These are phyloP conservation scores for Sinocyclocheilus rhinocerous DNA, from an alignment of 2,113 vertebrate genomes.

Conservation along the genomic window DNA sequence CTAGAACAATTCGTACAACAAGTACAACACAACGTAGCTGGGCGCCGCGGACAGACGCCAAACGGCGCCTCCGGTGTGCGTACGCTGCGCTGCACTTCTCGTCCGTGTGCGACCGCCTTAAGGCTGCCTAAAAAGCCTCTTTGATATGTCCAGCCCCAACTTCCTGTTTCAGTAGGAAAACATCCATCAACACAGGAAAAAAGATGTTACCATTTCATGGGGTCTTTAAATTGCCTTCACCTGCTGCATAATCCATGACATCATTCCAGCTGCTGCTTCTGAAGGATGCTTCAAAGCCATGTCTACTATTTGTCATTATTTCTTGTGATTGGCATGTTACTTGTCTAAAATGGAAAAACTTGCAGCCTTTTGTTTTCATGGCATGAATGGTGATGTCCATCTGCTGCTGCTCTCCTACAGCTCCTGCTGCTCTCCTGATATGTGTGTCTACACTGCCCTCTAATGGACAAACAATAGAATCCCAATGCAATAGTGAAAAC, in stretches of 20 bases:
- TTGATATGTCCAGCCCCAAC: background rate
- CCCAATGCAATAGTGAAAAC: background rate
- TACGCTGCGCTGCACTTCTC: no score
- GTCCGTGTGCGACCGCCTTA: no score
- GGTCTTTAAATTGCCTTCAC: background rate
- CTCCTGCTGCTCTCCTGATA: background rate
- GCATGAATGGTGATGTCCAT: constrained; percentile 16
- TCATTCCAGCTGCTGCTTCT: constrained; percentile 18
- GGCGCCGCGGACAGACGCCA: no score
- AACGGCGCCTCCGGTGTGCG: no score
- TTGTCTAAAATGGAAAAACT: background rate
- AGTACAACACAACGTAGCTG: no score
- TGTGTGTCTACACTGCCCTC: constrained; percentile 41
- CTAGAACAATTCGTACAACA: no score
- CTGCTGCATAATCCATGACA: constrained; percentile 27
- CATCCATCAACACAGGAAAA: background rate
- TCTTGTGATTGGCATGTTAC: constrained; percentile 15
- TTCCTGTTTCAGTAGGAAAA: background rate
- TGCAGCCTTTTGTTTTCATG: background rate
- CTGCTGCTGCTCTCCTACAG: background rate
- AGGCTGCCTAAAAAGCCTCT: background rate
- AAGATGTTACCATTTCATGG: constrained; percentile 13
- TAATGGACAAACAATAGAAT: constrained; percentile 40
- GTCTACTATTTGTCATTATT: constrained; percentile 11
- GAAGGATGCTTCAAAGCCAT: constrained; percentile 25